Evolutionary conservation across 2,797 vertebrate genomes (phyloP), one percentile per base, ranked within the genome.

Genomic region (Falco columbarius): DNA sequence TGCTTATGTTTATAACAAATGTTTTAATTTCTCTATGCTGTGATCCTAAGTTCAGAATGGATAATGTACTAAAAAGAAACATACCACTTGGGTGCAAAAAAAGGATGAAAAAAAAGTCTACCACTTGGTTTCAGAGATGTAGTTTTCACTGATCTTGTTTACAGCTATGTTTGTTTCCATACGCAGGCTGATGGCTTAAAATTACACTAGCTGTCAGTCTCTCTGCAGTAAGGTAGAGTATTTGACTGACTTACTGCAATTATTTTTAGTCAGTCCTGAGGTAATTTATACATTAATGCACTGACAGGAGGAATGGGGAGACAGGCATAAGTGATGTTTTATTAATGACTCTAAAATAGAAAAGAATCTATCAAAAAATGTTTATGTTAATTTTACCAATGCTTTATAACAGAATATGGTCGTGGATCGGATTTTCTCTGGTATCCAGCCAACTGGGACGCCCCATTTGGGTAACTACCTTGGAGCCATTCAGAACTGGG

Each of bases 381-480:
- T 1, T 0, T 19, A 4, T 75, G 34, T 66, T 96, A 76, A 94
- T 85, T 67, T 90, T 83, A 42, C 46, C 40, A 61, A 87, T 93
- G 23, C 56, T 98, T 96, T 92, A 18, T 97, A 92, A 51, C 96
- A 98, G 98, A 98, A 94, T n/a, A 30, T 68, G 55, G 59, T 81
- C 0, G 0, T 67, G 74, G 94, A 97, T 2, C 98, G 99, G 1
- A 98, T 99, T 7, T 99, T 99, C 97, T 99, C 99, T 1, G 99
- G 99, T 71, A 99, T 99, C 97, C 99, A 99, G 96, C 99, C 99
- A 3, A 99, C 99, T 5, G 99, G 99, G 23, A 98, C 98, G 1
- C 99, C 98, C 65, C 99, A 99, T 97, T 97, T 99, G 56, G 99
- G 99, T 24, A 99, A 99, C 97, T 99, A 99, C 97, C 97, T 99